Conservation (phyloP, 2,113 vertebrate species). For the Oreotragus oreotragus region DNA sequence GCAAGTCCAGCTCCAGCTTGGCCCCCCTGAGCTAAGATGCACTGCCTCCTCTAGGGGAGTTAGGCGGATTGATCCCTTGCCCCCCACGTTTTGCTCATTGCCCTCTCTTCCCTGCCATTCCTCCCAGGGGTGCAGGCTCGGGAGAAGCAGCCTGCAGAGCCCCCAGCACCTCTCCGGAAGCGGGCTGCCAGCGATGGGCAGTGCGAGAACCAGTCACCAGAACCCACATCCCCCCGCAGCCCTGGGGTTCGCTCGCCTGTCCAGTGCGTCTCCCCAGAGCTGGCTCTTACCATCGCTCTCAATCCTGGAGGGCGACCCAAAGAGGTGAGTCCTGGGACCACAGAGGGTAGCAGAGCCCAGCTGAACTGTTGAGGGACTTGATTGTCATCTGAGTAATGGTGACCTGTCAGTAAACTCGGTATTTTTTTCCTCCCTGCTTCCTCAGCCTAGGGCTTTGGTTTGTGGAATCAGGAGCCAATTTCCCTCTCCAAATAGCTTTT, state of each 20-base stretch:
- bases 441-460: not conserved
- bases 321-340: constrained; percentile 85
- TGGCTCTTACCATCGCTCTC: constrained; percentile 93
- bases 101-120: not conserved
- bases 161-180: constrained; percentile 73
- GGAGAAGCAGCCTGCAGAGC: constrained; percentile 82
- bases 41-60: not conserved
- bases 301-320: constrained; percentile 98
- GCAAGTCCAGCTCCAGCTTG: not conserved
- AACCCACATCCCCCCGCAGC: constrained; percentile 81
- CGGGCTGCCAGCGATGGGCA: constrained; percentile 88
- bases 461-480: not conserved
- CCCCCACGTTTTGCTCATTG: not conserved
- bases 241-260: constrained; percentile 88
- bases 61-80: not conserved
- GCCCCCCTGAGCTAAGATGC: not conserved
- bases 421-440: fast-evolving
- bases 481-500: not conserved
- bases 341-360: not conserved
- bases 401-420: not conserved
- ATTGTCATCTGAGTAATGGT: not conserved
- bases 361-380: not conserved
- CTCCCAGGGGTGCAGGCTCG: constrained; percentile 87
- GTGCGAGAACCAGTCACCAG: constrained; percentile 81
- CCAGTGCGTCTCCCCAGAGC: constrained; percentile 93